Percentiles rank a stretch among this genome's conserved stretches.
Conservation (phyloP, 2,888 invertebrate genomes). For the Patella caerulea region DNA sequence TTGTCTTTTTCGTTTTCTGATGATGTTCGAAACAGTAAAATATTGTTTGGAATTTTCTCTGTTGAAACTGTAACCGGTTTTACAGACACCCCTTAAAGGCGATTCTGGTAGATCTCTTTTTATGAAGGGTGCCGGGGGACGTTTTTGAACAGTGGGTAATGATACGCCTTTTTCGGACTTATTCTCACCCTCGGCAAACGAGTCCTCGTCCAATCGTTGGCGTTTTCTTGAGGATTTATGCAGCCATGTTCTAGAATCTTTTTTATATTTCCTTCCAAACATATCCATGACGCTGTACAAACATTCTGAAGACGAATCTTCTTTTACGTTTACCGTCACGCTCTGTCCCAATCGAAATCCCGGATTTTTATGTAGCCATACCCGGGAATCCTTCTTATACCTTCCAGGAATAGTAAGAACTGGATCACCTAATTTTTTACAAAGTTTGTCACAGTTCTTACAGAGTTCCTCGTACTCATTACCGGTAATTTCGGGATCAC, state of each 20-base stretch:
- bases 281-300: slow-evolving; percentile 20
- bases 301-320: slow-evolving; percentile 11
- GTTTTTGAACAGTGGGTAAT: not conserved
- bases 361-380: slow-evolving; percentile 28
- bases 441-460: not conserved
- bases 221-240: slow-evolving; percentile 21
- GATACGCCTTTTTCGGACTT: not conserved
- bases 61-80: not conserved
- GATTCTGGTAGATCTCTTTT: not conserved
- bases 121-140: not conserved
- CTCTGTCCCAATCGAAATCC: not conserved
- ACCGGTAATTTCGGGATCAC: not conserved
- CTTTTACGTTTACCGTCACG: not conserved
- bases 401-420: not conserved
- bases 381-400: slow-evolving; percentile 29
- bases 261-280: slow-evolving; percentile 24
- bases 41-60: not conserved
- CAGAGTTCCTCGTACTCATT: slow-evolving; percentile 5
- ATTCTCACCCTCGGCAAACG: not conserved
- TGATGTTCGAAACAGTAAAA: not conserved
- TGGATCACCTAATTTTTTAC: not conserved
- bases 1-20: not conserved
- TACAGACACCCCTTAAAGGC: not conserved
- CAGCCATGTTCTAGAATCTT: slow-evolving; percentile 29
- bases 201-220: not conserved